Conservation (phyloP, 2,888 invertebrate genomes). For the Ethmia dodecea region DNA sequence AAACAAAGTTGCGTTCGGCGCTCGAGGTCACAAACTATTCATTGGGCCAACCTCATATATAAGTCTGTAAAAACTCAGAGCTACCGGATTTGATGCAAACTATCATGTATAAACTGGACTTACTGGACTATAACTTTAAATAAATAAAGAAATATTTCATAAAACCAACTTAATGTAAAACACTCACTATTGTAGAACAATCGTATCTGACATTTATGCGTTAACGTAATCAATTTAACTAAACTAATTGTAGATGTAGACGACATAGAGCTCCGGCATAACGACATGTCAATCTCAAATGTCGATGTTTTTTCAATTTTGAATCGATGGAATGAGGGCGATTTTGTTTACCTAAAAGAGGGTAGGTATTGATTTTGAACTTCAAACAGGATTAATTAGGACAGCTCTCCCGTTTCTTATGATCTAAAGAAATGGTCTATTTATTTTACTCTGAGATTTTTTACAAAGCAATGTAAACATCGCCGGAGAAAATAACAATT, state of each 20-base stretch:
- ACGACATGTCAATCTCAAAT: constrained; percentile 52
- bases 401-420: constrained; percentile 16
- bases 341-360: constrained; percentile 26
- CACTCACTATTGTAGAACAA: no score
- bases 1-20: no score
- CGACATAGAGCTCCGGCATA: constrained; percentile 38
- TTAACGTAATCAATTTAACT: constrained; percentile 43
- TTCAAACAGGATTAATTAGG: constrained; percentile 54
- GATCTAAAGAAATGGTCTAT: constrained; percentile 15
- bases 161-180: no score
- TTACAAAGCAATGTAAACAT: constrained; percentile 63
- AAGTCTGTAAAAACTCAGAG: no score
- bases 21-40: no score
- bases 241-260: constrained; percentile 38
- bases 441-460: no score
- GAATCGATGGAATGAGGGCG: constrained; percentile 54
- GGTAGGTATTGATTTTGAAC: constrained; percentile 33
- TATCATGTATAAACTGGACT: no score
- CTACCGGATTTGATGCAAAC: no score
- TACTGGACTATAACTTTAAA: no score
- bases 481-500: constrained; percentile 68
- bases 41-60: no score
- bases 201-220: constrained; percentile 21
- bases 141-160: no score
- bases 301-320: constrained; percentile 66